Evolutionary conservation across 2,888 invertebrate genomes (phyloP), one percentile per base, ranked within the genome.

Genomic region (Parochlus steinenii): DNA sequence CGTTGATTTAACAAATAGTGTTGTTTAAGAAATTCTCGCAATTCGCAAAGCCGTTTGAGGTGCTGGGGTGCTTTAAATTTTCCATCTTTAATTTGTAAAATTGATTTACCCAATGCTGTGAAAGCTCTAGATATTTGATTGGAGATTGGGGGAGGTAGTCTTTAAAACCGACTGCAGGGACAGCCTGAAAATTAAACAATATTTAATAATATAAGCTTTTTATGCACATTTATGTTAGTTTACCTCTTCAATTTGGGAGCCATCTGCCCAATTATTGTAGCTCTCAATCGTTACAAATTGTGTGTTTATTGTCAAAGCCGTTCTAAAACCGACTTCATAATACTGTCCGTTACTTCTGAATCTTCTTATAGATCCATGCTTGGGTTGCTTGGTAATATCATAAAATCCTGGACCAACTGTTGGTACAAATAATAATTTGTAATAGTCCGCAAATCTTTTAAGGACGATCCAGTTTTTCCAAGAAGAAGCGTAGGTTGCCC

Each of bases 261-360:
- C 78, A 52, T 76, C 75, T 44, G 72, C 71, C 76, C 77, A 78
- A 48, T 77, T 75, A 49, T 78, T 78, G 48, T 74, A 78, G 38
- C 75, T 75, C 25, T 74, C 75, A 37, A 78, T 67, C 7, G 69
- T 69, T 11, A 79, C 56, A 34, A 69, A 62, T 35, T 61, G 57
- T 7, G 69, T 64, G 15, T 63, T 61, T 29, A 65, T 61, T 6
- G 62, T 56, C 8, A 74, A 52, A 2, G 74, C 74, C 22, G 64
- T 65, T 33, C 65, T 56, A 66, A 74, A 74, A 1, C 67, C 67
- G 1, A 65, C 63, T 39, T 67, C 69, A 46, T 17, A 25, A 18
- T 33, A 29, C n/a, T 19, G 40, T 17, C 42, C 59, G 43, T 56
- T 56, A 41, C 55, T 55, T 12, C 59, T 52, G 45, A 57, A 54